Base-by-base conservation (phyloP, 2,797 vertebrate species). In the Tenualosa thibaudeaui region DNA sequence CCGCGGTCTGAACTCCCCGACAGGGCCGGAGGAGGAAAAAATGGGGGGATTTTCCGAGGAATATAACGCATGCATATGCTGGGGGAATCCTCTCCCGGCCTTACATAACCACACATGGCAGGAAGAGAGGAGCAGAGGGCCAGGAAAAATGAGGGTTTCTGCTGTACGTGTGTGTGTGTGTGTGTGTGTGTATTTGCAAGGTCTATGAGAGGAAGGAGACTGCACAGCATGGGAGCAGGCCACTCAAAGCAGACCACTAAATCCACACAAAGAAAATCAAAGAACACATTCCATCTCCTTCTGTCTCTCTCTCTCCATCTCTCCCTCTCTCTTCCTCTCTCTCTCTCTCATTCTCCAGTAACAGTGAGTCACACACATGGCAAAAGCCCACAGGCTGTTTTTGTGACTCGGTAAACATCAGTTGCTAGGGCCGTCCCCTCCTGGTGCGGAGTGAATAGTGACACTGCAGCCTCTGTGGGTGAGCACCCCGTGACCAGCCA, bases 1-100 rank as follows among this genome's bases (percentile, higher is more conserved):
- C 86, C 84, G 53, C 49, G 19, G 60, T 17, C 40, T 17, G 54
- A 60, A 65, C 58, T 40, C 68, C 81, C n/a, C 22, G 81, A 49
- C 53, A 31, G 8, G 49, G 53, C 19, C 78, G 43, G 40, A 54
- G 24, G 71, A 78, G 71, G 65, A 53, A 84, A 86, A 86, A 84
- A 84, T 51, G 60, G 85, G 82, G 83, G 85, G 68, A 78, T 62
- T 86, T 90, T 83, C 87, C 88, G 68, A 81, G 62, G 81, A 86
- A 86, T 60, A 87, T 71, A 84, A 82, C 40, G 81, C 83, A 85
- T 49, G 37, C 43, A 82, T 85, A 81, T 78, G 71, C 81, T 24
- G 43, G 81, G 81, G 85, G 84, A 88, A 87, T 87, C 87, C 84
- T 86, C 53, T 19, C 68, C 17, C 51, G 51, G 68, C 49, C 75